A percentile compares a stretch with the other conserved stretches of the same genome.
Conservation (phyloP, 2,888 invertebrate genomes). For the Ganaspis brasiliensis region DNA sequence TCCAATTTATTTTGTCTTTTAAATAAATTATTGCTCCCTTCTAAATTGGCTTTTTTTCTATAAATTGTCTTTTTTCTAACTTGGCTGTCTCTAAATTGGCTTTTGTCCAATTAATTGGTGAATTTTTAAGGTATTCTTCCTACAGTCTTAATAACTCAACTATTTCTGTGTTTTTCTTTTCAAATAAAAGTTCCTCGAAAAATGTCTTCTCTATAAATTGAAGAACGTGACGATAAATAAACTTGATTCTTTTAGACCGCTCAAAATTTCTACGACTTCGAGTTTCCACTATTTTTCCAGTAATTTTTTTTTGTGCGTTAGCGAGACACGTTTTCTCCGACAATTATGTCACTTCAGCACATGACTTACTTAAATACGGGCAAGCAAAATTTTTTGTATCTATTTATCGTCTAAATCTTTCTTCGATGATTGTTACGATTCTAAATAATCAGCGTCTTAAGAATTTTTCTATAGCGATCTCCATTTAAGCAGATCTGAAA, state of each 20-base stretch:
- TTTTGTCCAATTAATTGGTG: too few relatives aligned
- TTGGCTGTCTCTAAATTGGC: too few relatives aligned
- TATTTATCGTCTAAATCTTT: slow-evolving; percentile 31
- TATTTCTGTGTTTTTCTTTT: too few relatives aligned
- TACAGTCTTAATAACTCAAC: too few relatives aligned
- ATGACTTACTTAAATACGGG: background rate
- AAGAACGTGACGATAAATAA: background rate
- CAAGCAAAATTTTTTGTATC: background rate
- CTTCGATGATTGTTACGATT: slow-evolving; percentile 13
- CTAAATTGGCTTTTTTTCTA: too few relatives aligned
- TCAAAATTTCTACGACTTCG: background rate
- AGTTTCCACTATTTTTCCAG: background rate
- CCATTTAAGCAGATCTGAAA: slow-evolving; percentile 2
- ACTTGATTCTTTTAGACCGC: background rate
- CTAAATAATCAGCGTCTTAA: slow-evolving; percentile 6
- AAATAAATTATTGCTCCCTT: too few relatives aligned
- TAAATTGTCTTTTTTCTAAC: too few relatives aligned
- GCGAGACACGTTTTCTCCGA: background rate
- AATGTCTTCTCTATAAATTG: too few relatives aligned
- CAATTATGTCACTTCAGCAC: slow-evolving; percentile 6
- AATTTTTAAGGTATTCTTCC: too few relatives aligned
- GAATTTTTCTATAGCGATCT: background rate
- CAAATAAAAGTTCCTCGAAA: too few relatives aligned
- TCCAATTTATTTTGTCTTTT: too few relatives aligned
- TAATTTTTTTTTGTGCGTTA: slow-evolving; percentile 10